Percentiles rank a stretch among this genome's conserved stretches.
phyloP scores from a whole-genome alignment of 1,140 invertebrate genomes.

The Drosophila sturtevanti region DNA sequence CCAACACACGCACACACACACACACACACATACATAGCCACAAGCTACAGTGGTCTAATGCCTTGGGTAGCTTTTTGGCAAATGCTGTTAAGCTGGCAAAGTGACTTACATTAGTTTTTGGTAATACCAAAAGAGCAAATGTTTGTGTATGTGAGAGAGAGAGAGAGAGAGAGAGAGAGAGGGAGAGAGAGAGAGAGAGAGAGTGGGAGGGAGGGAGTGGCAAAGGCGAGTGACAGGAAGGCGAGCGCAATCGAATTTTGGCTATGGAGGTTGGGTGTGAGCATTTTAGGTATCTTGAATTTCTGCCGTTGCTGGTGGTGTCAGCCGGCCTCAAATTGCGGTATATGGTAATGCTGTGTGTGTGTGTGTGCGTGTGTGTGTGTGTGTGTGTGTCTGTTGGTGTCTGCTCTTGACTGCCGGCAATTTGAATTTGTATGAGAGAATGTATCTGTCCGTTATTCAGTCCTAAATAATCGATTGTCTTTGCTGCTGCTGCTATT shows the following conservation, averaged over 20 bases:
- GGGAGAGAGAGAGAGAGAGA: not conserved
- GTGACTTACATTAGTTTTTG: slow-evolving; percentile 26
- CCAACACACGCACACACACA: not conserved
- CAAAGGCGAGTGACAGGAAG: not conserved
- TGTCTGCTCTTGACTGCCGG: slow-evolving; percentile 17
- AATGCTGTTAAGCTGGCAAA: slow-evolving; percentile 22
- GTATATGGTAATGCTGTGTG: not conserved
- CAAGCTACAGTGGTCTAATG: slow-evolving; percentile 8
- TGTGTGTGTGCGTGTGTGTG: not conserved
- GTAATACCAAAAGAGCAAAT: slow-evolving; percentile 10
- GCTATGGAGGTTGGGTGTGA: not conserved
- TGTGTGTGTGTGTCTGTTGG: not conserved
- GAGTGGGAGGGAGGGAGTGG: not conserved
- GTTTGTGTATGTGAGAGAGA: not conserved
- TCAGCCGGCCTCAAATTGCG: slow-evolving; percentile 20
- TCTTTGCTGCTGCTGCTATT: slow-evolving; percentile 5
- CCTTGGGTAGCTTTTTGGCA: slow-evolving; percentile 8
- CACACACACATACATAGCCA: not conserved
- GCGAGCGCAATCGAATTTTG: slow-evolving; percentile 8
- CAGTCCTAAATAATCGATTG: slow-evolving; percentile 9
- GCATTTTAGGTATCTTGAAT: slow-evolving; percentile 10
- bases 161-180: not conserved
- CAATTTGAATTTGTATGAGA: slow-evolving; percentile 10
- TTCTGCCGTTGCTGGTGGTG: slow-evolving; percentile 5
- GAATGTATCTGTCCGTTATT: not conserved